A percentile compares a stretch with the other conserved stretches of the same genome.
Conservation (phyloP, 2,888 invertebrate genomes). For the Rhodophaea formosa region DNA sequence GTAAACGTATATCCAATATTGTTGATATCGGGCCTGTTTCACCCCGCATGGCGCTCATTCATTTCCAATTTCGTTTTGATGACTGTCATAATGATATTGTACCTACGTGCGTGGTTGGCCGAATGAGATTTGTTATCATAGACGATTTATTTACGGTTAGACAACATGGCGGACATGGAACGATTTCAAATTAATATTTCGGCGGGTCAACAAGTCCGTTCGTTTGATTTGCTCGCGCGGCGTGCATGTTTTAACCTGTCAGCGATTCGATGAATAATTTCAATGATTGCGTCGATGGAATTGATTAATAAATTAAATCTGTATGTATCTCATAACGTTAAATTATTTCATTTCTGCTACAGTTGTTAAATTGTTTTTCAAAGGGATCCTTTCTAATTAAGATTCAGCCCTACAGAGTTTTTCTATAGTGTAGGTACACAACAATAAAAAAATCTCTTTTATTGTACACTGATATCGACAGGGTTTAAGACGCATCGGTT, state of each 20-base stretch:
- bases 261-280: not conserved
- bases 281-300: not conserved
- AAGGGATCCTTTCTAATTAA: too few relatives aligned
- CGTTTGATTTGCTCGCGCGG: constrained; percentile 6
- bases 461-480: too few relatives aligned
- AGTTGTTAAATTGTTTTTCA: too few relatives aligned
- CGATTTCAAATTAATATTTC: constrained; percentile 11
- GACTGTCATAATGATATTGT: constrained; percentile 64
- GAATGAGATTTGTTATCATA: constrained; percentile 27
- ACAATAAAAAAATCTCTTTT: too few relatives aligned
- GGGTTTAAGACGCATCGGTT: too few relatives aligned
- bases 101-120: constrained; percentile 38
- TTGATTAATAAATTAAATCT: not conserved
- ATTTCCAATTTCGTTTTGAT: constrained; percentile 70
- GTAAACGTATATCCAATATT: constrained; percentile 42
- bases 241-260: constrained; percentile 8
- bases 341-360: not conserved
- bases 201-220: not conserved
- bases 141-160: constrained; percentile 4
- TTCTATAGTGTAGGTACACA: too few relatives aligned
- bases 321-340: not conserved
- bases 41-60: constrained; percentile 53
- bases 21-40: constrained; percentile 36
- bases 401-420: too few relatives aligned
- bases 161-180: constrained; percentile 2